Conservation (phyloP, 2,113 vertebrate genomes). For the Eulemur macaco region DNA sequence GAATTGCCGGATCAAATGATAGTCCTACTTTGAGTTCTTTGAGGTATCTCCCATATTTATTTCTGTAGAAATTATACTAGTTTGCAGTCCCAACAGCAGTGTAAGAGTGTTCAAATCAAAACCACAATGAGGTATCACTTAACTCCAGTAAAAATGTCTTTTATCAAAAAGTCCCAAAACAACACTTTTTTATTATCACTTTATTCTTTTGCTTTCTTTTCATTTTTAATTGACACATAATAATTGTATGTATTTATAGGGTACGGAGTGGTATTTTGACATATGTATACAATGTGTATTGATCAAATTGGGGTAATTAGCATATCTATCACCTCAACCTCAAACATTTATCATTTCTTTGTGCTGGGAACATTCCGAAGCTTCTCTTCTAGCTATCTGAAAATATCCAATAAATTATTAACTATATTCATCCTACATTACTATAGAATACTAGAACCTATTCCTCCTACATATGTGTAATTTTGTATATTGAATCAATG, state of each 20-base stretch:
- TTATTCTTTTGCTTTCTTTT: not conserved
- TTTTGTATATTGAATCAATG: not conserved
- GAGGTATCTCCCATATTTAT: too few relatives aligned
- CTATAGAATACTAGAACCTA: not conserved
- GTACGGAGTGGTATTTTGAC: not conserved
- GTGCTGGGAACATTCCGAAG: not conserved
- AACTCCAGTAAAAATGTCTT: not conserved
- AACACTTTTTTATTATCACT: not conserved
- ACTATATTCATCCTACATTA: not conserved
- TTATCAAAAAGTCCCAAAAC: too few relatives aligned
- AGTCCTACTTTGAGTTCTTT: too few relatives aligned
- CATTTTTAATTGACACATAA: not conserved
- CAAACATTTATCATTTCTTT: not conserved
- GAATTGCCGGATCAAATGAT: too few relatives aligned
- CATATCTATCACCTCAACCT: not conserved
- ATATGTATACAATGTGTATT: not conserved
- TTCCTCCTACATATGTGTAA: not conserved
- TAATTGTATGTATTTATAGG: not conserved
- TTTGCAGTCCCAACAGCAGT: too few relatives aligned
- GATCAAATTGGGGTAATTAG: not conserved
- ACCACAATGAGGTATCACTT: too few relatives aligned
- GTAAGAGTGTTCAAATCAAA: too few relatives aligned
- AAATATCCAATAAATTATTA: not conserved
- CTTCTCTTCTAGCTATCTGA: not conserved
- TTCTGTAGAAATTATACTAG: too few relatives aligned